A percentile compares a stretch with the other conserved stretches of the same genome.
Evolutionary conservation across 1,140 invertebrate species (phyloP).

Genomic region (Calephelis virginiensis): DNA sequence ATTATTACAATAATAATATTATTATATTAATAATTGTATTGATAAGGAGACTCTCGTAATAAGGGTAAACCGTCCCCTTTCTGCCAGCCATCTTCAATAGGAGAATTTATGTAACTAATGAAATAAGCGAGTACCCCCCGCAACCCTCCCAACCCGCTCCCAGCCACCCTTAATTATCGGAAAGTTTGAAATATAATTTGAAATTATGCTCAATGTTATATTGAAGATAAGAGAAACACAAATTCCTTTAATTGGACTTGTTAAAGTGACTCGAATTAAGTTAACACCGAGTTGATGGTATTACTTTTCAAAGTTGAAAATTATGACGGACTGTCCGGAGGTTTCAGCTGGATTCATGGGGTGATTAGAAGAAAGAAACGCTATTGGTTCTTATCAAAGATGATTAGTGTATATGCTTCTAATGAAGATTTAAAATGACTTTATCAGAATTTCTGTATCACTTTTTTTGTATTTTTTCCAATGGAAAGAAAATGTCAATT

Average conservation of each 20-base stretch:
- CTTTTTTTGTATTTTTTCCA: no score
- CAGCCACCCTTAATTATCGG: conserved; percentile 75
- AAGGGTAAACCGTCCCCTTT: conserved; percentile 78
- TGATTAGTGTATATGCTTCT: no score
- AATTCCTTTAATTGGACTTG: conserved; percentile 79
- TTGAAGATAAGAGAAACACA: conserved; percentile 79
- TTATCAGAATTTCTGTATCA: no score
- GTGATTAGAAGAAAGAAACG: conserved; percentile 63
- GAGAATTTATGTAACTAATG: conserved; percentile 78
- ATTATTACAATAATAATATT: conserved; percentile 79
- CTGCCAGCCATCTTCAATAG: conserved; percentile 77
- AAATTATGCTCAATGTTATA: conserved; percentile 79
- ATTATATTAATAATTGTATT: conserved; percentile 79
- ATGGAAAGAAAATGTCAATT: no score
- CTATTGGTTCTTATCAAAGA: conserved; percentile 43
- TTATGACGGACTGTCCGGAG: conserved; percentile 72
- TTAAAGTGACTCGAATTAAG: conserved; percentile 78
- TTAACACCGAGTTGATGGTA: conserved; percentile 77
- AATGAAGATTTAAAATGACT: no score
- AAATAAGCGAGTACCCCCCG: conserved; percentile 72
- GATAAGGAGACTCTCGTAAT: conserved; percentile 78
- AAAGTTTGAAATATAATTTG: conserved; percentile 78
- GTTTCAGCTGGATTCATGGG: conserved; percentile 47
- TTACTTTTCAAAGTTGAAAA: conserved; percentile 73
- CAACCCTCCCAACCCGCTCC: conserved; percentile 47